Conservation (phyloP, 2,113 vertebrate genomes). For the Pteropus alecto region DNA sequence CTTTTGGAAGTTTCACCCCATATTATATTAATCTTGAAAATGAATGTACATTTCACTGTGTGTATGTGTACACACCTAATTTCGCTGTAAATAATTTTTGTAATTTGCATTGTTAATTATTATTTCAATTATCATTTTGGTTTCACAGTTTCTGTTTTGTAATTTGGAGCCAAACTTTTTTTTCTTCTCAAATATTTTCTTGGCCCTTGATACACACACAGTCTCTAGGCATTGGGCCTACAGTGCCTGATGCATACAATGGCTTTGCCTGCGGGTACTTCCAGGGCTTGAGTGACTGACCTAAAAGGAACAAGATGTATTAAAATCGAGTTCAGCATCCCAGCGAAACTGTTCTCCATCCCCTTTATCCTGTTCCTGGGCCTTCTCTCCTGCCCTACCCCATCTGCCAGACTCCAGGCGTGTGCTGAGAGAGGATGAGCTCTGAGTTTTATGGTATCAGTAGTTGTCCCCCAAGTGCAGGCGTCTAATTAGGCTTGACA, state of each 20-base stretch:
- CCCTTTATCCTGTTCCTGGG: background rate
- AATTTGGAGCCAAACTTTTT: background rate
- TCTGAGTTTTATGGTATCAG: slow-evolving; percentile 76
- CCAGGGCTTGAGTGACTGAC: slow-evolving; percentile 21
- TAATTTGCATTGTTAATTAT: slow-evolving; percentile 36
- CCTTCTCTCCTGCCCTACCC: slow-evolving; percentile 16
- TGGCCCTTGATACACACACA: background rate
- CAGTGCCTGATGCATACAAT: background rate
- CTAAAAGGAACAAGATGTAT: background rate
- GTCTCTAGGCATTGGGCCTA: background rate
- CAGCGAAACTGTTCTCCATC: background rate
- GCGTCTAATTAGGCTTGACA: slow-evolving; percentile 86
- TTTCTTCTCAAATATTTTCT: slow-evolving; percentile 33
- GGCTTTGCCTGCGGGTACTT: slow-evolving; percentile 28
- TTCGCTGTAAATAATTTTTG: slow-evolving; percentile 37
- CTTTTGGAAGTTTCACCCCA: background rate
- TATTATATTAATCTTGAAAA: background rate
- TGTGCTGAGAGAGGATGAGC: slow-evolving; percentile 35
- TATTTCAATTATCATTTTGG: background rate
- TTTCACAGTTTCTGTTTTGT: slow-evolving; percentile 41
- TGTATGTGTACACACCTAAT: background rate
- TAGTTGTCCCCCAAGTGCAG: slow-evolving; percentile 79
- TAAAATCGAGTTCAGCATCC: background rate
- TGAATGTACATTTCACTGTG: background rate
- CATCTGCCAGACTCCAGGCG: slow-evolving; percentile 52